These are phyloP conservation scores for Drosophila mimetica DNA, from an alignment of 2,888 invertebrate species.

Conservation along the genomic window DNA sequence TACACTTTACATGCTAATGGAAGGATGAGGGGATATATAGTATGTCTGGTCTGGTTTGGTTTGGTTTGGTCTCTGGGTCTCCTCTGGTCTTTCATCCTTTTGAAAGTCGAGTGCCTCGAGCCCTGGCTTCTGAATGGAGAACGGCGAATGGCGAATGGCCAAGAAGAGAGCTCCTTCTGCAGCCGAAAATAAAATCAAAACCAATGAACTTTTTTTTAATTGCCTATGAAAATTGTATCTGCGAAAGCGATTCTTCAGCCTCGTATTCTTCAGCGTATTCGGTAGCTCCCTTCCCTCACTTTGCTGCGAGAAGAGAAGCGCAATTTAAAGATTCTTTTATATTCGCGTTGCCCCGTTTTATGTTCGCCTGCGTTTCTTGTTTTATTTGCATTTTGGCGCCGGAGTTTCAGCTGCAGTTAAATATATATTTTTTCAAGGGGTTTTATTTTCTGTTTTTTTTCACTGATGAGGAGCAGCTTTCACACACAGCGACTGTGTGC, in stretches of 20 bases:
- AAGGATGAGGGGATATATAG: constrained; percentile 41
- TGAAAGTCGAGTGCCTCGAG: constrained; percentile 25
- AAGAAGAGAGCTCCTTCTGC: neutral
- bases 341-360: constrained; percentile 26
- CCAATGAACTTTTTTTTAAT: constrained; percentile 77
- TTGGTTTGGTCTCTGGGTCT: neutral
- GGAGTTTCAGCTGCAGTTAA: constrained; percentile 40
- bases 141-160: neutral
- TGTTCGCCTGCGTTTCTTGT: constrained; percentile 34
- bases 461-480: constrained; percentile 14
- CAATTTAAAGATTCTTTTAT: constrained; percentile 64
- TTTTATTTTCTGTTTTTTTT: no score
- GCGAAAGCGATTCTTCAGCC: neutral
- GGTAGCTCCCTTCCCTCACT: constrained; percentile 51
- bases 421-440: constrained; percentile 15
- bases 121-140: constrained; percentile 43
- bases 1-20: constrained; percentile 82
- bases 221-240: constrained; percentile 69
- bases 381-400: constrained; percentile 76
- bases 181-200: constrained; percentile 58
- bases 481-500: constrained; percentile 33
- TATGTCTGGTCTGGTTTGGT: neutral
- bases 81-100: constrained; percentile 1
- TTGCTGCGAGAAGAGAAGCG: constrained; percentile 27
- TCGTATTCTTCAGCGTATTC: constrained; percentile 58